phyloP scores from a whole-genome alignment of 23 tunicate species.

The Ascidia mentula region DNA sequence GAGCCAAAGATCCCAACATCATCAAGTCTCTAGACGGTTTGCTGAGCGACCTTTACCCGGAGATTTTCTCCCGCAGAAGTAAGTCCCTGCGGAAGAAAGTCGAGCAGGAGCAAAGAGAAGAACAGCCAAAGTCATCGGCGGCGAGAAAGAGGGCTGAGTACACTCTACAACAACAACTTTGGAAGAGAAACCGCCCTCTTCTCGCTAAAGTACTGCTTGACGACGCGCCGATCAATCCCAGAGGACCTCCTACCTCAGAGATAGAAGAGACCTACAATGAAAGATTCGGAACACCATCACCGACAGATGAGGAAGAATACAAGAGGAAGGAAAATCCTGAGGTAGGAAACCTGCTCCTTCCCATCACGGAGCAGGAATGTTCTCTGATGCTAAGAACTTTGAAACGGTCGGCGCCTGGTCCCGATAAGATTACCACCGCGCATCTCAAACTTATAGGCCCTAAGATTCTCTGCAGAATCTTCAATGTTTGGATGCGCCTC shows the following conservation, averaged over 20 bases:
- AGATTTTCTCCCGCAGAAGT: background rate
- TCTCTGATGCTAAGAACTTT: background rate
- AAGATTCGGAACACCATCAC: background rate
- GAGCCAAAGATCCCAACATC: background rate
- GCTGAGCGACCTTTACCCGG: background rate
- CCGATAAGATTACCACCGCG: background rate
- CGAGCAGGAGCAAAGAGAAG: too few relatives aligned
- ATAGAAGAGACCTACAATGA: background rate
- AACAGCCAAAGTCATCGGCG: background rate
- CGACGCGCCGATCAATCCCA: constrained; percentile 6
- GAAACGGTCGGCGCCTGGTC: background rate
- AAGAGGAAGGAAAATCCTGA: background rate
- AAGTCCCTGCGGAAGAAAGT: background rate
- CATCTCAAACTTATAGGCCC: background rate
- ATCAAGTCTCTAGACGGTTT: background rate
- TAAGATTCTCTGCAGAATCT: background rate
- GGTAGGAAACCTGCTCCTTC: background rate
- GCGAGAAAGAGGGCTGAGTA: constrained; percentile 8
- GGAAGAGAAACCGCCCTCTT: background rate
- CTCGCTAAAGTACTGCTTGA: background rate
- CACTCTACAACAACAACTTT: background rate
- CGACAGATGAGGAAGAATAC: background rate
- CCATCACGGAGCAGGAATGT: background rate
- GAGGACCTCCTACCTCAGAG: constrained; percentile 4
- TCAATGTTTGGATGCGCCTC: constrained; percentile 1